Evolutionary conservation across 1,140 invertebrate species (phyloP).

Genomic region (Drosophila cardini): DNA sequence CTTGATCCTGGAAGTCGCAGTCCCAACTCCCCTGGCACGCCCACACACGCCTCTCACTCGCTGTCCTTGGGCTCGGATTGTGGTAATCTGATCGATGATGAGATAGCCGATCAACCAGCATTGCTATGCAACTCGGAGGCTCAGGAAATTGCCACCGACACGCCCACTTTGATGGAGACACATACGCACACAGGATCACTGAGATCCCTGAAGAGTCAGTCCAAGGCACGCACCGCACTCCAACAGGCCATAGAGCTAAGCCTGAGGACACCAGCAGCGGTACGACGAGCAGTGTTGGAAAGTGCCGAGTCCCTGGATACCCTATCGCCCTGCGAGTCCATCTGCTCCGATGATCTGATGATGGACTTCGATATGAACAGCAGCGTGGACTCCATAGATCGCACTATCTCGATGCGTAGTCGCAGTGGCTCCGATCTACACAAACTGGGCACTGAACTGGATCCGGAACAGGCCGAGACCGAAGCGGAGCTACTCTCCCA

Average conservation of each 20-base stretch:
- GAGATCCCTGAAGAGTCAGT: constrained; percentile 75
- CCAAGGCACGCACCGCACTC: constrained; percentile 72
- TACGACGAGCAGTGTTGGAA: constrained; percentile 81
- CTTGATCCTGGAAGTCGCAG: constrained; percentile 62
- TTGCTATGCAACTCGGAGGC: constrained; percentile 88
- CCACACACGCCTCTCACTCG: constrained; percentile 91
- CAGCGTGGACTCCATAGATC: constrained; percentile 89
- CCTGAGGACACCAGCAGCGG: constrained; percentile 77
- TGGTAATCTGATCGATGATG: constrained; percentile 93
- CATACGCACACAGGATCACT: constrained; percentile 69
- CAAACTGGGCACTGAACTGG: constrained; percentile 83
- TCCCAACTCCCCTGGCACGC: constrained; percentile 89
- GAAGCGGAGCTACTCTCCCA: constrained; percentile 86
- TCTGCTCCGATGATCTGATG: constrained; percentile 93
- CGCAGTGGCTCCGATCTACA: constrained; percentile 85
- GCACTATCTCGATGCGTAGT: constrained; percentile 72
- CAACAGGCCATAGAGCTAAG: constrained; percentile 83
- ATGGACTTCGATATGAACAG: constrained; percentile 92
- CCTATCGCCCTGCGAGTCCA: constrained; percentile 90
- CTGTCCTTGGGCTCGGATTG: constrained; percentile 88
- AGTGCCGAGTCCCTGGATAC: constrained; percentile 90
- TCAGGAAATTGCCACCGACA: constrained; percentile 69
- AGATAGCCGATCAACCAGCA: constrained; percentile 95
- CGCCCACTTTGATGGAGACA: constrained; percentile 78
- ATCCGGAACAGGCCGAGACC: constrained; percentile 57